Base-by-base conservation (phyloP, 1,140 invertebrate species). In the Pinna nobilis region DNA sequence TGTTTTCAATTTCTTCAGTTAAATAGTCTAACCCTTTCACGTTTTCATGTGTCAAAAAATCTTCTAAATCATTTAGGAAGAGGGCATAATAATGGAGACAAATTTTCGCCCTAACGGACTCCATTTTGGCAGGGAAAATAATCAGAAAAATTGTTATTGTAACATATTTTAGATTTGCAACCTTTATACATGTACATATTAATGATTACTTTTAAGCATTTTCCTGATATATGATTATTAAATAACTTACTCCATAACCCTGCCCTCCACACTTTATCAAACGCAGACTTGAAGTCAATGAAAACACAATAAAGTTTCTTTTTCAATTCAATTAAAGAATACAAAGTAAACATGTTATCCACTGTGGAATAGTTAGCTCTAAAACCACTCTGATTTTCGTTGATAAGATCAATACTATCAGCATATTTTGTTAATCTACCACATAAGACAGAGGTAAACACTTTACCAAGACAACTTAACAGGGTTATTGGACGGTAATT, bases 41-140 rank as follows among this genome's bases (percentile, higher is more conserved):
- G 50, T 74, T 53, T 35, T 47, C 47, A 5, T 44, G 13, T 49
- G 30, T 47, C 5, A 74, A 35, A 28, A 63, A 63, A 11, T 30
- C 37, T n/a, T 41, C 30, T 13, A 63, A 25, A 44, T 63, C 60
- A n/a, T 63, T 63, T 4, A 63, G 4, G 44, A 6, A 63, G 5
- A 25, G 71, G 28, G 50, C 66, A 67, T 30, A 74, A 50, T 33
- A 67, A 44, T 20, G 61, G 71, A 6, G 71, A 74, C 2, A 66
- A 13, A 35, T 67, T 74, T 67, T 74, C 71, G 13, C 71, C 64
- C 35, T 68, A 47, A 32, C 64, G 23, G 15, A 73, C 53, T 23
- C 64, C 65, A 15, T 32, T 61, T 13, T 49, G 13, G 41, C 64
- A 70, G 3, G 30, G 39, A 35, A 67, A 74, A 41, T 9, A 60